A percentile compares a stretch with the other conserved stretches of the same genome.
Evolutionary conservation across 1,140 invertebrate genomes (phyloP).

Genomic region (Brachionus koreanus): DNA sequence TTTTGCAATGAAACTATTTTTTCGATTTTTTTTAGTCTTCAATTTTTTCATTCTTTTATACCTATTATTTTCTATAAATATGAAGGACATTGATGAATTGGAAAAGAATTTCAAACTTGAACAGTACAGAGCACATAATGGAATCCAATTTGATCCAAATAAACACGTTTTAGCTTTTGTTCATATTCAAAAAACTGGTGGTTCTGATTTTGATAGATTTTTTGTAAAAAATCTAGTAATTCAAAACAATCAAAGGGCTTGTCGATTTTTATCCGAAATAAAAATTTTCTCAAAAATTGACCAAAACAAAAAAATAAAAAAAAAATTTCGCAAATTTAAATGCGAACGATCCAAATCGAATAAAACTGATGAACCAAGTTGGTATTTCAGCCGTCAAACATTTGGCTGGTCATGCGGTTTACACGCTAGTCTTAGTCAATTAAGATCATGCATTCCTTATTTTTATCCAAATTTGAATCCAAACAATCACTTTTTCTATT

Average conservation of each 20-base stretch:
- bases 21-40: neutral
- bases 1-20: neutral
- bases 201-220: constrained; percentile 85
- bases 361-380: constrained; percentile 58
- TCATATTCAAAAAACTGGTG: constrained; percentile 92
- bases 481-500: constrained; percentile 75
- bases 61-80: neutral
- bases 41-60: neutral
- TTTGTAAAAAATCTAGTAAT: constrained; percentile 86
- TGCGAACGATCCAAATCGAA: neutral
- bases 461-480: neutral
- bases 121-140: neutral
- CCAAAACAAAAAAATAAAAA: neutral
- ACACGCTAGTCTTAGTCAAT: constrained; percentile 94
- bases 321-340: neutral
- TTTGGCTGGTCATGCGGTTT: constrained; percentile 99
- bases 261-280: neutral
- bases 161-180: constrained; percentile 94
- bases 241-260: constrained; percentile 64
- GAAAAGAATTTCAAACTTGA: neutral
- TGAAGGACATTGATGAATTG: neutral
- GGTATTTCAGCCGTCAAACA: constrained; percentile 96
- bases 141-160: neutral
- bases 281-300: neutral
- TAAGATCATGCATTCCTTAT: constrained; percentile 64